Evolutionary conservation across 1,140 invertebrate species (phyloP), one percentile per base, ranked within the genome.

Genomic region (Pollicipes pollicipes): DNA sequence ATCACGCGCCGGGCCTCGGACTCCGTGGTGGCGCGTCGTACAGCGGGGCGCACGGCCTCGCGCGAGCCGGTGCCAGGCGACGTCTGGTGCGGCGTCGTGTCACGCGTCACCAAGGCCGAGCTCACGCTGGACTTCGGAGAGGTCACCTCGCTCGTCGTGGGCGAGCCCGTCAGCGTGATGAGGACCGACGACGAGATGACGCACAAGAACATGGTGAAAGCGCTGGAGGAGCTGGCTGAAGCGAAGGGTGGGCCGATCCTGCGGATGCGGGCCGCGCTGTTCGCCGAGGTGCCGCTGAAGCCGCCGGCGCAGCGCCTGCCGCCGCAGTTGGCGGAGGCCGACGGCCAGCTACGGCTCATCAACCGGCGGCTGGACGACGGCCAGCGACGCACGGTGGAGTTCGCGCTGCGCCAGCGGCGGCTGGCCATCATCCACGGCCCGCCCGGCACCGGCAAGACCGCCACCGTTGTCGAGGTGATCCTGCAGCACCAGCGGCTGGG

Each of bases 301-400:
- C 26, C 26, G 10, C 30, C 30, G 30, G 31, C n/a, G 30, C 16
- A 8, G 8, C 26, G 69, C 77, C 91, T 89, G 87, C 95, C 74
- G 93, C 95, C 77, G 78, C 79, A 69, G 90, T 88, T 29, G 86
- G 88, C 75, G 91, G 91, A 28, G 83, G 95, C 83, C 93, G 93
- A 2, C 83, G 93, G 71, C 85, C 88, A 17, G 89, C 87, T 28
- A 89, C 86, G 0, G 88, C 76, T 96, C 92, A 92, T 97, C 93
- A 93, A 90, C 95, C 75, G 93, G 93, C 0, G 96, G 93, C 79
- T 86, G 63, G 82, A 84, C 75, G 13, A 74, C 79, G 58, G 84
- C 83, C 85, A 87, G 76, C 78, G 78, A 76, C 78, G 79, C 68
- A 84, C 84, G 67, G 83, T 87, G 17, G 76, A 75, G 71, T 86